Evolutionary conservation across 2,797 vertebrate species (phyloP).

Genomic region (Australoheros facetus): DNA sequence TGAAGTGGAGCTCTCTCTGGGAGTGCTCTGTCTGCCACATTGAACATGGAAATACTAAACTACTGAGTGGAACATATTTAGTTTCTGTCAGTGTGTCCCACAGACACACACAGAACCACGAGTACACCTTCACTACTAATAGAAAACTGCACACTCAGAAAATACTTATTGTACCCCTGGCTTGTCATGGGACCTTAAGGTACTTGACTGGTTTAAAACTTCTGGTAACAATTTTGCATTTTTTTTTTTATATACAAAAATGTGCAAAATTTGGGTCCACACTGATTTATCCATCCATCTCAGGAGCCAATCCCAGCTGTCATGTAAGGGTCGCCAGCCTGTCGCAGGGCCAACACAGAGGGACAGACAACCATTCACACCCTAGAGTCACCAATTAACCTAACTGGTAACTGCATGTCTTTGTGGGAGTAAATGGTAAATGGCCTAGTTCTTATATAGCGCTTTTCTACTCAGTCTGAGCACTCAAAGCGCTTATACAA

Average conservation of each 20-base stretch:
- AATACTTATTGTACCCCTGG: background rate
- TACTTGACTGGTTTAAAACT: background rate
- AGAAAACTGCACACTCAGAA: fast-evolving
- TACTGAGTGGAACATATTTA: background rate
- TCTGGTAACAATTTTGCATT: fast-evolving
- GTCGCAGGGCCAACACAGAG: no score
- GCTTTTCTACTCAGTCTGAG: no score
- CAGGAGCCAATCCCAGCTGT: no score
- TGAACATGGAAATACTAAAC: background rate
- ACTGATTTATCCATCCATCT: background rate
- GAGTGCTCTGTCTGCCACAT: background rate
- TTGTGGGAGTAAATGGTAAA: no score
- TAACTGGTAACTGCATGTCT: no score
- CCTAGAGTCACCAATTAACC: no score
- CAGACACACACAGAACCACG: background rate
- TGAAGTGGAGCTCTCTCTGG: background rate
- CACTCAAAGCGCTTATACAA: no score
- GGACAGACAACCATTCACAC: no score
- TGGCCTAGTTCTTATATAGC: no score
- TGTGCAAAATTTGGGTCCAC: background rate
- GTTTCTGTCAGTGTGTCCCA: background rate
- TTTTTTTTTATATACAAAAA: background rate
- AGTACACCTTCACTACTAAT: no score
- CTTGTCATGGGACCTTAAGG: no score
- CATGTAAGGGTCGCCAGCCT: no score